Evolutionary conservation across 2,797 vertebrate genomes (phyloP).

Genomic region (Thripadectes ignobilis): DNA sequence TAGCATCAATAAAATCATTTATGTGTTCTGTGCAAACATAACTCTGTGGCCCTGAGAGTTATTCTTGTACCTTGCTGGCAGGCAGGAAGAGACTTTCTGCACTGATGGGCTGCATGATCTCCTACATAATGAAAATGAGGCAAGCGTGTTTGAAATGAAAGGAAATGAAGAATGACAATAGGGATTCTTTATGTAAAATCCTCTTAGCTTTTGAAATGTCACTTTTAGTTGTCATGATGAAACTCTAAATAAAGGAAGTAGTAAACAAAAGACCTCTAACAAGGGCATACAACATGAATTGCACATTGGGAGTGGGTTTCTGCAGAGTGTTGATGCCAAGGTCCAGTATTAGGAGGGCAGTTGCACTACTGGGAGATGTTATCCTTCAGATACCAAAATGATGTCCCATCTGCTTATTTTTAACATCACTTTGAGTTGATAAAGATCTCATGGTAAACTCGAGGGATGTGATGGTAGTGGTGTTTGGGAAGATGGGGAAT

Average conservation of each 20-base stretch:
- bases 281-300: not conserved
- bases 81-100: not conserved
- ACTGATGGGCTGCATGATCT: not conserved
- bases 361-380: not conserved
- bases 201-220: not conserved
- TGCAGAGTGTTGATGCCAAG: not conserved
- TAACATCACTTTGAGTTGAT: not conserved
- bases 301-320: not conserved
- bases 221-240: not conserved
- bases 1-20: not conserved
- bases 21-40: not conserved
- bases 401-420: constrained; percentile 18
- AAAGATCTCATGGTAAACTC: not conserved
- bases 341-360: not conserved
- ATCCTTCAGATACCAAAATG: not conserved
- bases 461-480: not conserved
- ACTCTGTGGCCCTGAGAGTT: not conserved
- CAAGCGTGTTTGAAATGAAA: not conserved
- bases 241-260: not conserved
- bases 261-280: not conserved
- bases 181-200: not conserved
- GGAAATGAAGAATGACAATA: not conserved
- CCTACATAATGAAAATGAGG: not conserved
- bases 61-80: not conserved
- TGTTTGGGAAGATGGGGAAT: not conserved